A percentile compares a stretch with the other conserved stretches of the same genome.
Conservation (phyloP, 2,113 vertebrate genomes). For the Anas platyrhynchos region DNA sequence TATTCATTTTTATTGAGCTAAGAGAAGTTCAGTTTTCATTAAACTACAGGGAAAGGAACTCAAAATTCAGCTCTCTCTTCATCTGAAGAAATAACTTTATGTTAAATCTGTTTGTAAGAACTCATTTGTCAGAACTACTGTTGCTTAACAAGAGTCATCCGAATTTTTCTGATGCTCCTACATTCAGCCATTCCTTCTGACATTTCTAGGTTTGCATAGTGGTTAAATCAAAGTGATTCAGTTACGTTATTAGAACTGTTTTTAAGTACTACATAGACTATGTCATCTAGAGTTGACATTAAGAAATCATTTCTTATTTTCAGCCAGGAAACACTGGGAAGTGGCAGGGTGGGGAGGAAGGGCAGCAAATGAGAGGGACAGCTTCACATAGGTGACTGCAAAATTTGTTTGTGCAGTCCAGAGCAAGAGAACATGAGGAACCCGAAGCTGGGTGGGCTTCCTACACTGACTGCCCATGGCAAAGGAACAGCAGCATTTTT, state of each 20-base stretch:
- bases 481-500: not conserved
- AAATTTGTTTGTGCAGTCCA: not conserved
- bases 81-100: not conserved
- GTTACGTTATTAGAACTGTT: not conserved
- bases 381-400: not conserved
- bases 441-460: not conserved
- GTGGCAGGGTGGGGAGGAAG: not conserved
- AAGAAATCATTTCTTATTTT: not conserved
- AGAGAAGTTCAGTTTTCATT: not conserved
- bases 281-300: not conserved
- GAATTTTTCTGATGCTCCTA: not conserved
- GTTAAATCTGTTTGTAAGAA: not conserved
- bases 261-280: not conserved
- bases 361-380: not conserved
- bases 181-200: not conserved
- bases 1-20: not conserved
- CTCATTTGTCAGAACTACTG: not conserved
- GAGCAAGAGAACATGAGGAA: not conserved
- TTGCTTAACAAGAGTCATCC: not conserved
- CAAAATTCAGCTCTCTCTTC: not conserved
- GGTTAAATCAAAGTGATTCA: too few species aligned
- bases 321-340: not conserved
- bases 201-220: too few species aligned
- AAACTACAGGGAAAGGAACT: not conserved
- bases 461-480: not conserved